These are phyloP conservation scores for Drosophila conformis DNA, from an alignment of 2,888 invertebrate genomes.

Conservation along the genomic window DNA sequence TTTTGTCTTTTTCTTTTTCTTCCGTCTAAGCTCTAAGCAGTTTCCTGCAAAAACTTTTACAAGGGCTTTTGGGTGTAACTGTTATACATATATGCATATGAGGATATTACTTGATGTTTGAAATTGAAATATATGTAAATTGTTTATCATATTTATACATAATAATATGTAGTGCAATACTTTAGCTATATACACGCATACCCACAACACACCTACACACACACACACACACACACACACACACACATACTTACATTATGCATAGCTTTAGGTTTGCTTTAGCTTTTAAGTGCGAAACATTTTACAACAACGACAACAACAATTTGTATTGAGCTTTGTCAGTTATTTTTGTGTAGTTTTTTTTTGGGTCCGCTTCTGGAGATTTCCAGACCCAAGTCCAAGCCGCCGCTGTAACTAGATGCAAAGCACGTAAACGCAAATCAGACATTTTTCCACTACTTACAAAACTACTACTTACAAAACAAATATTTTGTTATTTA, in stretches of 20 bases:
- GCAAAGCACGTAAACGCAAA: slow-evolving; percentile 61
- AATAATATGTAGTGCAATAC: slow-evolving; percentile 73
- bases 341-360: slow-evolving; percentile 14
- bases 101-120: slow-evolving; percentile 27
- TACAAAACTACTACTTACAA: slow-evolving; percentile 17
- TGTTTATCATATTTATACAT: slow-evolving; percentile 62
- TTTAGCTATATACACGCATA: slow-evolving; percentile 54
- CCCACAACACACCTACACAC: slow-evolving; percentile 33
- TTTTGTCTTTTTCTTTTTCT: slow-evolving; percentile 8
- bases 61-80: slow-evolving; percentile 39
- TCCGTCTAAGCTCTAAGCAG: slow-evolving; percentile 14
- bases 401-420: slow-evolving; percentile 32
- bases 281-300: slow-evolving; percentile 41
- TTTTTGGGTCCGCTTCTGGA: slow-evolving; percentile 53
- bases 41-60: slow-evolving; percentile 16
- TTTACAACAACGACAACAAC: slow-evolving; percentile 40
- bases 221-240: slow-evolving; percentile 30
- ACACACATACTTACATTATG: slow-evolving; percentile 36
- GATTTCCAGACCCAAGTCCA: slow-evolving; percentile 56
- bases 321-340: slow-evolving; percentile 48
- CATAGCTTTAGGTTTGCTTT: slow-evolving; percentile 70
- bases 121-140: slow-evolving; percentile 64
- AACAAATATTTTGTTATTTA: slow-evolving; percentile 32
- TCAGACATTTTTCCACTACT: slow-evolving; percentile 15
- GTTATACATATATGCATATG: slow-evolving; percentile 15